Evolutionary conservation across 30 jellyfish, hydroid and myxozoan genomes (phyloP).

Genomic region (Cassiopea andromeda): DNA sequence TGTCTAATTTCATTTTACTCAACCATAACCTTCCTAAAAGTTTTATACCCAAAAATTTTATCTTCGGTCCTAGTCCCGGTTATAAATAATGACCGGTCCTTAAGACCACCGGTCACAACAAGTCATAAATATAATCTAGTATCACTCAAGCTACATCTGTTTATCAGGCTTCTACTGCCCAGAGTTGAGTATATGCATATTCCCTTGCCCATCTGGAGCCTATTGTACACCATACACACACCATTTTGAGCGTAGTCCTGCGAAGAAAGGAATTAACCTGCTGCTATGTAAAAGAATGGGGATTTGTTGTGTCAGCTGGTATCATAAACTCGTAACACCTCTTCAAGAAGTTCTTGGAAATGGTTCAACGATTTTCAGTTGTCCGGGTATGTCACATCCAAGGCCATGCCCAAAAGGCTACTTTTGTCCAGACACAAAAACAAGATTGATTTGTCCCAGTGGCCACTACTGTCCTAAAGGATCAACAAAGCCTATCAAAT

Average conservation of each 20-base stretch:
- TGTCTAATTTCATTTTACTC: too few species aligned
- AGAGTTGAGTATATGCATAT: slow-evolving; percentile 36
- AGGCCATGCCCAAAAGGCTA: slow-evolving; percentile 74
- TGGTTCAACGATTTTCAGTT: slow-evolving; percentile 25
- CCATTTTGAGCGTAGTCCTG: background rate
- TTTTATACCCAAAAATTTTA: too few species aligned
- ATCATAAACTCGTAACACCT: slow-evolving; percentile 12
- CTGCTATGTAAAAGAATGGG: slow-evolving; percentile 62
- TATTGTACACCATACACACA: slow-evolving; percentile 31
- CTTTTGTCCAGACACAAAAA: slow-evolving; percentile 67
- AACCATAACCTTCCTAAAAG: too few species aligned
- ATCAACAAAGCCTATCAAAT: slow-evolving; percentile 42
- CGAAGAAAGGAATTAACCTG: background rate
- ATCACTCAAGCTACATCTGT: too few species aligned
- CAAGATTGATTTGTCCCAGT: slow-evolving; percentile 26
- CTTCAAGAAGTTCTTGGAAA: background rate
- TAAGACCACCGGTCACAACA: too few species aligned
- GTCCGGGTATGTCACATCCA: slow-evolving; percentile 65
- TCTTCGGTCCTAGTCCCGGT: too few species aligned
- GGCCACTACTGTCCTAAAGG: slow-evolving; percentile 75
- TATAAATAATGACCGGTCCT: too few species aligned
- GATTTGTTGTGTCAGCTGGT: slow-evolving; percentile 37
- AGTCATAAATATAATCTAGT: too few species aligned
- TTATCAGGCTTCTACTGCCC: slow-evolving; percentile 66
- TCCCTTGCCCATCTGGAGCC: slow-evolving; percentile 73